phyloP scores from a whole-genome alignment of 2,797 vertebrate species.

The Phrynocephalus vlangalii region DNA sequence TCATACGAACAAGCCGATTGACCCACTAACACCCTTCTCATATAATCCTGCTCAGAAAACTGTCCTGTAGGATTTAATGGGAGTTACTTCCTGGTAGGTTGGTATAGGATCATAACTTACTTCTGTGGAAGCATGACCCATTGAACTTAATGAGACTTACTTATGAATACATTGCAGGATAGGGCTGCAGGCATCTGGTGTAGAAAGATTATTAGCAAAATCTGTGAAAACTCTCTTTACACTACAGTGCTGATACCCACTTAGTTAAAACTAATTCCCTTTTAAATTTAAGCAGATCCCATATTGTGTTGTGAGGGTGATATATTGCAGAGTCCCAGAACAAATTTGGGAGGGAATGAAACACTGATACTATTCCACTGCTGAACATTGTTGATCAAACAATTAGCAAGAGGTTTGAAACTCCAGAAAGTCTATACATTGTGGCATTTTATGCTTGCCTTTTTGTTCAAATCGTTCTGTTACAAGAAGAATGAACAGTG shows the following conservation, averaged over 20 bases:
- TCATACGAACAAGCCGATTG: neutral
- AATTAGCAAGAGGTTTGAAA: conserved; percentile 31
- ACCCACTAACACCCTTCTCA: neutral
- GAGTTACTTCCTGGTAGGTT: neutral
- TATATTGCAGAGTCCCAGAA: conserved; percentile 44
- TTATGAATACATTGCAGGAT: neutral
- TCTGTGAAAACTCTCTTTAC: neutral
- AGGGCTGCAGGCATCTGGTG: too few relatives aligned
- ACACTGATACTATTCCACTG: conserved; percentile 54
- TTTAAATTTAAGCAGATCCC: neutral
- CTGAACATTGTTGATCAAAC: conserved; percentile 52
- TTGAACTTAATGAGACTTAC: neutral
- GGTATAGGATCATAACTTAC: neutral
- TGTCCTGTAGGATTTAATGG: neutral
- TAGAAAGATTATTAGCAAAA: neutral
- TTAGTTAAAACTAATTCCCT: neutral
- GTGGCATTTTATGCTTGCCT: neutral
- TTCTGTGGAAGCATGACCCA: too few relatives aligned
- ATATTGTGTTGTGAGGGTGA: conserved; percentile 16
- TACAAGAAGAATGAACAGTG: neutral
- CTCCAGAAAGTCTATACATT: neutral
- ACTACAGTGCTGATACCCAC: too few relatives aligned
- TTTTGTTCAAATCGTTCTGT: neutral
- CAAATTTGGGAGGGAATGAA: conserved; percentile 41
- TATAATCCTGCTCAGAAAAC: neutral